Conservation (phyloP, 2,888 invertebrate species). For the Lepidocyrtinus sp. region DNA sequence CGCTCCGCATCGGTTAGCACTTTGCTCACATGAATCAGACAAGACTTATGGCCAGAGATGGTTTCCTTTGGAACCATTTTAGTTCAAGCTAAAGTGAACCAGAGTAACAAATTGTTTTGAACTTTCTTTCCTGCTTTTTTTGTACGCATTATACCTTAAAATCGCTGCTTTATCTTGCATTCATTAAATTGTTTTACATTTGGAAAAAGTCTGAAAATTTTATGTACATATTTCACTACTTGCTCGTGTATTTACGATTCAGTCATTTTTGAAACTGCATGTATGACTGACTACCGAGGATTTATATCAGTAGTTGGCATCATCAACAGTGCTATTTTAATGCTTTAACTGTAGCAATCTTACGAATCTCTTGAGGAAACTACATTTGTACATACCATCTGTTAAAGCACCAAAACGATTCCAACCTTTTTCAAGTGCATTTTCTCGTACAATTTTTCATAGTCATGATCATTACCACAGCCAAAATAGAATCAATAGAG, state of each 20-base stretch:
- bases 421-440: background rate
- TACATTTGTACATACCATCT: background rate
- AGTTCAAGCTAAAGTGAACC: conserved; percentile 25
- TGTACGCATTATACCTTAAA: conserved; percentile 44
- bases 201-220: background rate
- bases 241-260: no score
- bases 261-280: background rate
- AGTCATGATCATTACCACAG: conserved; percentile 51
- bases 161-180: conserved; percentile 34
- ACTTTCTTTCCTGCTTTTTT: conserved; percentile 19
- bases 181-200: conserved; percentile 46
- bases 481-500: conserved; percentile 23
- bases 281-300: background rate
- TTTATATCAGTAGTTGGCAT: conserved; percentile 36
- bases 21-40: no score
- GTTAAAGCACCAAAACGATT: background rate
- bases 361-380: background rate
- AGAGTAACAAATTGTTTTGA: conserved; percentile 51
- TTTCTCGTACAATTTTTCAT: conserved; percentile 13
- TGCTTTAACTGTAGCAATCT: background rate
- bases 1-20: background rate
- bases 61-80: no score
- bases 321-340: conserved; percentile 9
- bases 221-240: background rate
- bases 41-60: no score